Evolutionary conservation across 2,888 invertebrate species (phyloP), one percentile per base, ranked within the genome.

Genomic region (Pocota personata): DNA sequence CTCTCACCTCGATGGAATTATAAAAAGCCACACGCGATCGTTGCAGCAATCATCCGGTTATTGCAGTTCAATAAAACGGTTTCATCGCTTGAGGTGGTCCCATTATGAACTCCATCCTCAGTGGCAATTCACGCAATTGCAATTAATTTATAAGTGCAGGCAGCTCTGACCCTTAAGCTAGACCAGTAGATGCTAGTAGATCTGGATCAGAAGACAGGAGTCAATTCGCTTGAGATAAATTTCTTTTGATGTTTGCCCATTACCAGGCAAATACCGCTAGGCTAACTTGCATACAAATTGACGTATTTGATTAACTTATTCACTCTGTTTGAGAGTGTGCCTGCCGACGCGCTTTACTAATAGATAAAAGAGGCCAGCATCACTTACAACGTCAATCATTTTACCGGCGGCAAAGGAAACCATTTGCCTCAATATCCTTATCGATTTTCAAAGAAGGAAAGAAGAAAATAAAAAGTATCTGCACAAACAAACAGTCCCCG

Each of bases 271-370:
- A 73, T 60, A 79, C 71, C 46, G 21, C 48, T 50, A 43, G 62
- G 50, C 60, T 30, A 58, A 66, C 55, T 62, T 40, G 43, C 46
- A 55, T 57, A 64, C 82, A 75, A 82, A 82, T 82, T 75, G 71
- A 64, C 78, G 58, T 71, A 71, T 72, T 79, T 72, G 75, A 82
- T 82, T 76, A 82, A 69, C 69, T 62, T 78, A 71, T 71, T 78
- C 37, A 67, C 10, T 67, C 14, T 37, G 58, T 57, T 75, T 32
- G 52, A 72, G 8, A 62, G 64, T 35, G 40, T 30, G 72, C 24
- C 55, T 52, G 19, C 14, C 50, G 66, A 40, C 50, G 32, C 43
- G 19, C 58, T 12, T 10, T 4, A 24, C 40, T 43, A 30, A 73
- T 60, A 73, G 73, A 80, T 67, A 67, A 73, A 66, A 40, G 48